phyloP scores from a whole-genome alignment of 2,888 invertebrate species.

The Myathropa florea region DNA sequence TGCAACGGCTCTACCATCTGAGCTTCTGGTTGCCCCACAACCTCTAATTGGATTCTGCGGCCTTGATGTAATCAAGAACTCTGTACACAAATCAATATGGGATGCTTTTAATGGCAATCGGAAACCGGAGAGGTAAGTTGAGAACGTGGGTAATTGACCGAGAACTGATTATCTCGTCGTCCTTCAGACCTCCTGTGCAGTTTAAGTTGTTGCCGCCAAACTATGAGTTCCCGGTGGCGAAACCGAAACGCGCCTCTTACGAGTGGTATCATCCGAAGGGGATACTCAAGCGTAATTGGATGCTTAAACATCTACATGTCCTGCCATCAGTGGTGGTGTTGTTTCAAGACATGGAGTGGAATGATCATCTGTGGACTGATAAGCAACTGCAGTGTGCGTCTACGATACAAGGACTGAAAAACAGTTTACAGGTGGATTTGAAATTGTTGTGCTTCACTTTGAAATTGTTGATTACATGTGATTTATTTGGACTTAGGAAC shows the following conservation, averaged over 20 bases:
- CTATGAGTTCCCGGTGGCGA: constrained; percentile 93
- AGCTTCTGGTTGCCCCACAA: constrained; percentile 91
- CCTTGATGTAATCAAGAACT: constrained; percentile 91
- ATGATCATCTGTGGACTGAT: constrained; percentile 95
- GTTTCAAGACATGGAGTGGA: constrained; percentile 99
- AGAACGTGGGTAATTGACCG: not conserved
- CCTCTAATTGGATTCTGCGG: constrained; percentile 94
- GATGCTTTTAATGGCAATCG: constrained; percentile 93
- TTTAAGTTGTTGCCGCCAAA: constrained; percentile 91
- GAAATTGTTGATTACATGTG: not conserved
- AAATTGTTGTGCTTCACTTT: not conserved
- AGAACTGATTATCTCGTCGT: not conserved
- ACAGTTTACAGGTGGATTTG: constrained; percentile 76
- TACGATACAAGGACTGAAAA: constrained; percentile 90
- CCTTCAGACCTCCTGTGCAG: constrained; percentile 87
- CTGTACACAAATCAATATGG: constrained; percentile 95
- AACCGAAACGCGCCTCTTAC: constrained; percentile 93
- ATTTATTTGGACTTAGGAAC: constrained; percentile 73
- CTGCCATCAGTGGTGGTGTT: constrained; percentile 96
- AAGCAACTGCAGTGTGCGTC: constrained; percentile 96
- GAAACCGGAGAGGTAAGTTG: constrained; percentile 84
- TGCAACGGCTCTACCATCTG: constrained; percentile 88
- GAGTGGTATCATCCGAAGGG: constrained; percentile 98
- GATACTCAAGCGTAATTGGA: constrained; percentile 96
- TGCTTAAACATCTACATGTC: constrained; percentile 93